Base-by-base conservation (phyloP, 2,888 invertebrate species). In the Cordilura impudica region DNA sequence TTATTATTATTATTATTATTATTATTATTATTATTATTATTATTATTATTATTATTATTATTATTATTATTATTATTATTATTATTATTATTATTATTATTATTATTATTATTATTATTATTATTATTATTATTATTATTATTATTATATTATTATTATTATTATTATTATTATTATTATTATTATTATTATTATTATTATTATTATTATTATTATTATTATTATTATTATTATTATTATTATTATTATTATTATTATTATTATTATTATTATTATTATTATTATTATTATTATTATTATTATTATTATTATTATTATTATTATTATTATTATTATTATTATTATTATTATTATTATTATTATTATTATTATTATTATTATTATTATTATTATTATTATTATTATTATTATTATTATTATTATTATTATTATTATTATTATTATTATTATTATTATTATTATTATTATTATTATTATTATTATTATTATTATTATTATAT, bases 11-110 rank as follows among this genome's bases (percentile, higher is more conserved):
- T 35, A 31, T 56, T 35, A 56, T 16, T 19, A 49, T 19, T 19
- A 49, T 49, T 6, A 49, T 49, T 49, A 49, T 49, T 4, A 49
- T 49, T 49, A 49, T 49, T 19, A 49, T 49, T 19, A 49, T 49
- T 49, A 49, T 49, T 51, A 51, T 51, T 23, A 23, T 51, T 23
- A 51, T 51, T 51, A 23, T 51, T 51, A 51, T 51, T 51, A 51
- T 51, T 23, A 51, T 51, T n/a, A 23, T 51, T 51, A 51, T 51
- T 23, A 51, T 23, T 51, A 51, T 51, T 23, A 23, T 51, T 23
- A 51, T 51, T 51, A 51, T 51, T 51, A 51, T 51, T 51, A 51
- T 51, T 12, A 51, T 51, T 23, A 51, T 51, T 51, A 23, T 51
- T 51, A 51, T 21, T 23, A 51, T 51, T 23, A 51, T 51, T 51